Evolutionary conservation across 2,888 invertebrate genomes (phyloP), one percentile per base, ranked within the genome.

Genomic region (Meteorus cinctellus): DNA sequence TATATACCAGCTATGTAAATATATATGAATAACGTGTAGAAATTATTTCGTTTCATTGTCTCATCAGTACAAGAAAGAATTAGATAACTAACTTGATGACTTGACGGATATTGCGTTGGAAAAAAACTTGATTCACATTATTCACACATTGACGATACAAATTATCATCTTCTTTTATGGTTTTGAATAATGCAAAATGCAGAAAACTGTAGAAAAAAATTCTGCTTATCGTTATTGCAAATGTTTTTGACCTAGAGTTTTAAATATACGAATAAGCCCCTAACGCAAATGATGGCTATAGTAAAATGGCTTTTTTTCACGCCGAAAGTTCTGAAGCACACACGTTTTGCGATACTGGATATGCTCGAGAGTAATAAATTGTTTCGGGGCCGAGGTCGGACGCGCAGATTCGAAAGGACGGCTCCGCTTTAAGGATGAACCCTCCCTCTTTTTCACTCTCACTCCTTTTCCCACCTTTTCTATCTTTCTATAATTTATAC

Each of bases 321-420:
- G 72, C 66, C 51, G 71, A 78, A 73, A 71, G 67, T 74, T 55
- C 51, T 55, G n/a, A 59, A 69, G 59, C 72, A 29, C 65, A 62
- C 36, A 55, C 45, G 72, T 51, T 74, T 31, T 69, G 70, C 65
- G 66, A 66, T 62, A 45, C 10, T 48, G 48, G 48, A n/a, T 48
- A 48, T n/a, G n/a, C 55, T n/a, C 69, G 69, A 73, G 34, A 77
- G 81, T 82, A 82, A 84, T 84, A 84, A 85, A 85, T 85, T 84
- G 79, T 85, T 83, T 84, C 82, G 82, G 83, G 83, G 83, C 81
- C 85, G 83, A 85, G 85, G 85, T 83, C 83, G 80, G 77, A 36
- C 76, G 74, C 72, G 75, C 76, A 72, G 77, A 84, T 84, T 84
- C 78, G 83, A 85, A 85, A 84, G 84, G 83, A 84, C 79, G 81